A percentile compares a stretch with the other conserved stretches of the same genome.
These are phyloP conservation scores for Tachysurus vachellii DNA, from an alignment of 2,113 vertebrate species.

Conservation along the genomic window DNA sequence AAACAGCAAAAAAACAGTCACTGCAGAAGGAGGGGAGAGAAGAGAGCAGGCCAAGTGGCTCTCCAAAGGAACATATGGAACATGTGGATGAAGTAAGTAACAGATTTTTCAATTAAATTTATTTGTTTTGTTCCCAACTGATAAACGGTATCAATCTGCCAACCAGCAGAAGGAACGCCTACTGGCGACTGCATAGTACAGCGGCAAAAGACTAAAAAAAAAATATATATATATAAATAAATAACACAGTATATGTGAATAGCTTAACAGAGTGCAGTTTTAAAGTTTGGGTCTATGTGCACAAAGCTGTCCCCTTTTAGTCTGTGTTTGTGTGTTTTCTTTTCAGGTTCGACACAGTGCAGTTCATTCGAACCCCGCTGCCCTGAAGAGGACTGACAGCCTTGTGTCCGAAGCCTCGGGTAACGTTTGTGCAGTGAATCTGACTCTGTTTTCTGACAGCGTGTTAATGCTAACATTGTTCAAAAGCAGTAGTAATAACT, in stretches of 20 bases:
- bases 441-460: too few species aligned
- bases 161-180: too few species aligned
- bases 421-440: conserved; percentile 61
- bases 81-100: conserved; percentile 42
- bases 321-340: conserved; percentile 1
- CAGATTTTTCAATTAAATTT: background rate
- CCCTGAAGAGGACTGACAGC: conserved; percentile 81
- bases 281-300: background rate
- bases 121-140: background rate
- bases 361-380: conserved; percentile 68
- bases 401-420: conserved; percentile 85
- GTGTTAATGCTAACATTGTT: too few species aligned
- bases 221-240: too few species aligned
- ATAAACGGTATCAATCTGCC: too few species aligned
- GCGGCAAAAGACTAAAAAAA: too few species aligned
- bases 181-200: too few species aligned
- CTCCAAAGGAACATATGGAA: conserved; percentile 21
- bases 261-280: background rate
- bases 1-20: conserved; percentile 43
- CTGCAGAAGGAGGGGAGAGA: conserved; percentile 56
- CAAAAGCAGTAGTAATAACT: background rate
- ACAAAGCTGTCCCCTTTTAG: background rate
- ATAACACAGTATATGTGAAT: too few species aligned
- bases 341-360: conserved; percentile 73
- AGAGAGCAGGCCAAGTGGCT: conserved; percentile 45